Evolutionary conservation across 2,888 invertebrate species (phyloP), one percentile per base, ranked within the genome.

Genomic region (Polyommatus iphigenia): DNA sequence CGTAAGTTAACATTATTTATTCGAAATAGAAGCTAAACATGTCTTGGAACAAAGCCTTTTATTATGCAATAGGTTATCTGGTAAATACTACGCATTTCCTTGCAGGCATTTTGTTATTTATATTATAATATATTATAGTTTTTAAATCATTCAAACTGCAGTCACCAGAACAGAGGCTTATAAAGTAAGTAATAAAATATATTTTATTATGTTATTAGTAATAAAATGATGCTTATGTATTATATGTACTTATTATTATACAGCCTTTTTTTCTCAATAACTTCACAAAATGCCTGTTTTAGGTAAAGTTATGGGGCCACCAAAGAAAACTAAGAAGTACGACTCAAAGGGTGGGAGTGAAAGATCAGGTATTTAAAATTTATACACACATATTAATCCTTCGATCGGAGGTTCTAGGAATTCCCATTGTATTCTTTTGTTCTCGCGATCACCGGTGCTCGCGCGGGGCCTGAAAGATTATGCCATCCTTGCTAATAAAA

Each of bases 271-370:
- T 4, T 62, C 36, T 3, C 8, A 10, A 62, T 13, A 59, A 59
- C n/a, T 62, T 10, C 20, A 62, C 24, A 62, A 62, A 62, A 24
- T 15, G 15, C 54, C 18, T 67, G 18, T 67, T 67, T 46, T 54
- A 77, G n/a, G 76, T 62, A 76, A 83, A 24, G 29, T 71, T 54
- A 94, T 94, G 94, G 94, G 93, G 20, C 94, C 94, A 75, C 93
- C 94, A 50, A 94, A 94, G 81, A 93, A 93, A 82, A 80, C 91
- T 0, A 94, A 93, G 80, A 94, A 93, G 83, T 92, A 93, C 88
- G 94, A 93, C 81, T 91, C 93, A 0, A 93, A 91, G 82, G 82
- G 88, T 57, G 87, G 91, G 78, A 87, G 88, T 83, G 93, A 94
- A 77, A 87, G 92, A 86, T 92, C 92, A 85, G 89, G 93, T 93